Percentiles rank a stretch among this genome's conserved stretches.
Conservation (phyloP, 2,113 vertebrate genomes). For the Scytalopus superciliaris region DNA sequence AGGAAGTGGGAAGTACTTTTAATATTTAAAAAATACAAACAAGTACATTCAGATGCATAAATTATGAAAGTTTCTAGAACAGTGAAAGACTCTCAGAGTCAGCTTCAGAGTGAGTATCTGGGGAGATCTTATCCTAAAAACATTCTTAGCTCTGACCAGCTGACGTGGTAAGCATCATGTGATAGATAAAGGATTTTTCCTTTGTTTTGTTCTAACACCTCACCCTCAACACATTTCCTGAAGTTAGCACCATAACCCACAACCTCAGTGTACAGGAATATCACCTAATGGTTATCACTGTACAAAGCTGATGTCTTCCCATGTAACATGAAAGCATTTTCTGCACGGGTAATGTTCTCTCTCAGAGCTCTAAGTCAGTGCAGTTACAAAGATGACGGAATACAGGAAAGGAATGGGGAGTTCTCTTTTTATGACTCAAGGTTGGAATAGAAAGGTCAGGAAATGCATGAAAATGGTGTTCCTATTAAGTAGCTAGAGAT, state of each 20-base stretch:
- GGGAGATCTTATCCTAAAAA: background rate
- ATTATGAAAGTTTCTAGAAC: background rate
- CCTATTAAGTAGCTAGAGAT: background rate
- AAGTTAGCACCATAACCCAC: background rate
- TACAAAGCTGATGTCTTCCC: background rate
- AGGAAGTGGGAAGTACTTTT: background rate
- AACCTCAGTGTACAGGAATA: background rate
- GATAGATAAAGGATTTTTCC: background rate
- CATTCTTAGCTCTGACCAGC: background rate
- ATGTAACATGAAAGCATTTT: background rate
- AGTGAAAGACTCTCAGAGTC: background rate
- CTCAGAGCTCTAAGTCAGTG: background rate
- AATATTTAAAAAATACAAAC: background rate
- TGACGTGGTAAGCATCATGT: rapidly evolving
- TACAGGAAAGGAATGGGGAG: background rate
- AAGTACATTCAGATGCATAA: background rate
- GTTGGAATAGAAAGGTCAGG: background rate
- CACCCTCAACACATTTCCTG: background rate
- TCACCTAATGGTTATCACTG: background rate
- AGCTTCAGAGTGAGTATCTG: background rate
- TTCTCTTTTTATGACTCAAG: background rate
- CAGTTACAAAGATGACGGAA: background rate
- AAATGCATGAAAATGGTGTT: background rate
- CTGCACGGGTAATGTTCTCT: background rate
- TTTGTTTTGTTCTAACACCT: background rate